These are phyloP conservation scores for Meles meles DNA, from an alignment of 2,113 vertebrate genomes.

Conservation along the genomic window DNA sequence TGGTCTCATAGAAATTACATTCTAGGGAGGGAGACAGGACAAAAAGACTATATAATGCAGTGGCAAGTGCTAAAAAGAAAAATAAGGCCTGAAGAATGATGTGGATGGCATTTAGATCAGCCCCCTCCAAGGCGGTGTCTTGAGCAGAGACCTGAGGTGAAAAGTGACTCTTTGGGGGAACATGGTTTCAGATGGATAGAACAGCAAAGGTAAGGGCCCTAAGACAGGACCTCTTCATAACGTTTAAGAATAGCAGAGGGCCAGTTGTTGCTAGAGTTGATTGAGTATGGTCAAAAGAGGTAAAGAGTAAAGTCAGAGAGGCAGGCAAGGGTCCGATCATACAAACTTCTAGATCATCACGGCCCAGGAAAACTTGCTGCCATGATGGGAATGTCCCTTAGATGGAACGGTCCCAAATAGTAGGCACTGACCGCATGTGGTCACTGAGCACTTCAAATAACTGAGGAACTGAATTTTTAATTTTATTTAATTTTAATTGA, in stretches of 20 bases:
- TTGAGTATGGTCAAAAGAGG: background rate
- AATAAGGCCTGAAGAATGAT: background rate
- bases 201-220: background rate
- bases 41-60: background rate
- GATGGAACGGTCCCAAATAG: background rate
- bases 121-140: background rate
- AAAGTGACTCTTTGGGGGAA: background rate
- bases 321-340: background rate
- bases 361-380: background rate
- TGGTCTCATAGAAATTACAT: background rate
- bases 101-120: background rate
- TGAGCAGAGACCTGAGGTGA: background rate
- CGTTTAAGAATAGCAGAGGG: background rate
- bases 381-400: background rate
- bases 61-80: background rate
- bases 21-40: background rate
- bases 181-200: background rate
- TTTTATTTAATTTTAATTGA: constrained; percentile 5
- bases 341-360: background rate
- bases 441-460: background rate
- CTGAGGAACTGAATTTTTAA: background rate
- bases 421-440: background rate
- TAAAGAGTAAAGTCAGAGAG: background rate
- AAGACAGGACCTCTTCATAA: background rate
- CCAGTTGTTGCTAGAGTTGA: background rate